Conservation (phyloP, 2,113 vertebrate species). For the Gambusia holbrooki region DNA sequence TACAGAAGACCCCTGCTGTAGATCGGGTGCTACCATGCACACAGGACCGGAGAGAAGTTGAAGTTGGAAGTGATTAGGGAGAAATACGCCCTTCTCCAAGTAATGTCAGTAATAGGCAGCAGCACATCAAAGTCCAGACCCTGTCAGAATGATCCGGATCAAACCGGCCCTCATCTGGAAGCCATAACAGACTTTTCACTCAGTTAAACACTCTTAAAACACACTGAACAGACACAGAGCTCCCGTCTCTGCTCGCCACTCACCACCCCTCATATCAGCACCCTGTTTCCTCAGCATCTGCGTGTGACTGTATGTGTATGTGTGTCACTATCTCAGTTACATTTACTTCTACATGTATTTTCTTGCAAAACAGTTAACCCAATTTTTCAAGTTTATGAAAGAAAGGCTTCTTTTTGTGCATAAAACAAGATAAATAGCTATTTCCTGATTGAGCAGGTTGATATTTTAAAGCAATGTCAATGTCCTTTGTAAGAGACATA, state of each 20-base stretch:
- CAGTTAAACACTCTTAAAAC: conserved; percentile 81
- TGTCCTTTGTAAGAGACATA: not conserved
- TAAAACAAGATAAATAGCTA: not conserved
- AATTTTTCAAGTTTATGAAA: conserved; percentile 54
- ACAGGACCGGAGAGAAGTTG: conserved; percentile 39
- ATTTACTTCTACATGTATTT: conserved; percentile 34
- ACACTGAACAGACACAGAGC: conserved; percentile 75
- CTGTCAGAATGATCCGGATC: conserved; percentile 79
- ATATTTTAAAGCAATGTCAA: conserved; percentile 47
- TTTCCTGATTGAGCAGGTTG: conserved; percentile 18
- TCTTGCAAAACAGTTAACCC: conserved; percentile 23
- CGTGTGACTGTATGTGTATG: conserved; percentile 28
- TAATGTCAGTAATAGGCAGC: conserved; percentile 80
- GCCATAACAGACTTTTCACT: conserved; percentile 78
- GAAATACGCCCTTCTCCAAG: conserved; percentile 74
- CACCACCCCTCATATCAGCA: conserved; percentile 68
- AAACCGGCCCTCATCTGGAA: conserved; percentile 79
- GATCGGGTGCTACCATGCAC: conserved; percentile 19
- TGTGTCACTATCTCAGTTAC: conserved; percentile 39
- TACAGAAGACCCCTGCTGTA: conserved; percentile 9
- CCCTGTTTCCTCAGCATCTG: conserved; percentile 43
- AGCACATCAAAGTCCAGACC: conserved; percentile 79
- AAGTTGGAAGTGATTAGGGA: conserved; percentile 80
- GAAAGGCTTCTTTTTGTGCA: conserved; percentile 37
- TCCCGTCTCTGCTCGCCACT: conserved; percentile 73